Conservation (phyloP, 2,113 vertebrate species). For the Macaca fascicularis region T2T-MFA8v1.1 NC_088393.1:39341501-39342000, state of each 20-base stretch:
- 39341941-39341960: slow-evolving; percentile 78
- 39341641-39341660: slow-evolving; percentile 54
- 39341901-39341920: slow-evolving; percentile 67
- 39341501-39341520: fast-evolving
- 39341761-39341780: not conserved
- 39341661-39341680: slow-evolving; percentile 30
- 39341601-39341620: slow-evolving; percentile 22
- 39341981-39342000: slow-evolving; percentile 73
- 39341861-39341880: not conserved
- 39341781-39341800: not conserved
- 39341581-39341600: slow-evolving; percentile 11
- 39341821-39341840: not conserved
- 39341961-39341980: slow-evolving; percentile 70
- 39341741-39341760: slow-evolving; percentile 36
- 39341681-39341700: slow-evolving; percentile 65
- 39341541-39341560: not conserved
- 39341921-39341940: slow-evolving; percentile 52
- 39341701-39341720: slow-evolving; percentile 61
- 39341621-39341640: not conserved
- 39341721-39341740: slow-evolving; percentile 60
- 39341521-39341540: not conserved
- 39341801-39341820: not conserved
- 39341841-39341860: not conserved
- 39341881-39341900: slow-evolving; percentile 27
- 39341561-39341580: slow-evolving; percentile 37